Evolutionary conservation across 1,140 invertebrate genomes (phyloP).

Genomic region (Papilio dardanus): DNA sequence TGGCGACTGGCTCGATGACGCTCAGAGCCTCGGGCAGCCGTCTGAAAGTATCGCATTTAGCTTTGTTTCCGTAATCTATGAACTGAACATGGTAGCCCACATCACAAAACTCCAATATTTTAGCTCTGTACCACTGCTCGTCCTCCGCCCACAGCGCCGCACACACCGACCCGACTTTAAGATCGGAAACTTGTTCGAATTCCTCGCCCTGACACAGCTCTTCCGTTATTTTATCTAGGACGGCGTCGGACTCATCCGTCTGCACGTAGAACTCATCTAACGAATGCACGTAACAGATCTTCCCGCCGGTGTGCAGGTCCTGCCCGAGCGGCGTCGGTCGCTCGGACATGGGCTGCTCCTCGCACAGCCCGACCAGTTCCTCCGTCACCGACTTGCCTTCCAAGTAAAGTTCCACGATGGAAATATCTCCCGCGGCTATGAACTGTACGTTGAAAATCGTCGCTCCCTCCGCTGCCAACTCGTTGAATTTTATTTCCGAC

Average conservation of each 20-base stretch:
- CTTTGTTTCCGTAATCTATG: slow-evolving; percentile 89
- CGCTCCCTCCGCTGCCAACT: slow-evolving; percentile 85
- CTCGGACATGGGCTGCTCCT: slow-evolving; percentile 63
- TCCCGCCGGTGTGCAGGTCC: slow-evolving; percentile 65
- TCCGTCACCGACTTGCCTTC: slow-evolving; percentile 85
- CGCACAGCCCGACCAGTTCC: slow-evolving; percentile 82
- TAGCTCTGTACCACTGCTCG: slow-evolving; percentile 85
- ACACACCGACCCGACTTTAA: slow-evolving; percentile 83
- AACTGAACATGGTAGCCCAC: slow-evolving; percentile 85
- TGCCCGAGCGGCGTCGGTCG: slow-evolving; percentile 68
- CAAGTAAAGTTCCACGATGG: slow-evolving; percentile 85
- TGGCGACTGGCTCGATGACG: slow-evolving; percentile 83
- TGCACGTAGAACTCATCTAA: slow-evolving; percentile 87
- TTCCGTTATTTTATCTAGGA: slow-evolving; percentile 84
- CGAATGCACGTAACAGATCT: slow-evolving; percentile 83
- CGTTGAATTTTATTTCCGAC: slow-evolving; percentile 85
- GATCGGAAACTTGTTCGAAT: slow-evolving; percentile 75
- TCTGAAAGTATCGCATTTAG: slow-evolving; percentile 83
- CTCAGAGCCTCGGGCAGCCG: slow-evolving; percentile 84
- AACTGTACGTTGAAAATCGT: slow-evolving; percentile 86
- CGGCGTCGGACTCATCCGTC: slow-evolving; percentile 78
- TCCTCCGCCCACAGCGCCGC: slow-evolving; percentile 87
- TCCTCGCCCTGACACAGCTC: slow-evolving; percentile 80
- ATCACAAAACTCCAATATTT: slow-evolving; percentile 80
- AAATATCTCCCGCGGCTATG: slow-evolving; percentile 85